phyloP scores from a whole-genome alignment of 2,113 vertebrate genomes.

The Aegypius monachus region DNA sequence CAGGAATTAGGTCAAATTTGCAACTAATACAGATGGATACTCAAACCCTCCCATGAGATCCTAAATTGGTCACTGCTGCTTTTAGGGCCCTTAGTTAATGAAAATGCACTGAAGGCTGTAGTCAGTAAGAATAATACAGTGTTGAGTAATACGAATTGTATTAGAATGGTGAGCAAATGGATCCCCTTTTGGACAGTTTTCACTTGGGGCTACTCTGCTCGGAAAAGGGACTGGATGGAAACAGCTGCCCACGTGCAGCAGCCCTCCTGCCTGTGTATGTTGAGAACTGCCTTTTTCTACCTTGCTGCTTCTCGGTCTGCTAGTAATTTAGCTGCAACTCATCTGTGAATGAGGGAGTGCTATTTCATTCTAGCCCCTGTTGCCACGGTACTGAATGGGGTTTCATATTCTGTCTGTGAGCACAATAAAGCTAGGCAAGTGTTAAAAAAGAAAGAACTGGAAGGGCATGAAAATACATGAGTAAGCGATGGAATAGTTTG shows the following conservation, averaged over 20 bases:
- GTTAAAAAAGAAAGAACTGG: background rate
- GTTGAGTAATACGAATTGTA: background rate
- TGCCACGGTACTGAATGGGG: background rate
- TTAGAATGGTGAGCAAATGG: background rate
- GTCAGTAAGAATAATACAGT: background rate
- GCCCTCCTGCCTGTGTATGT: background rate
- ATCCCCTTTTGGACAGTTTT: background rate
- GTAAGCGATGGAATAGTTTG: background rate
- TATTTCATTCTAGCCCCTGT: background rate
- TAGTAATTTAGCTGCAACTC: background rate
- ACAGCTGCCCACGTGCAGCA: background rate
- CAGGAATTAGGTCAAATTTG: background rate
- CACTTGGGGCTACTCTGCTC: background rate
- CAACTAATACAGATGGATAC: background rate
- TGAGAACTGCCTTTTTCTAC: background rate
- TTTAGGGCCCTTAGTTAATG: background rate
- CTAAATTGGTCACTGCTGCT: background rate
- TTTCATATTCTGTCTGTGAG: background rate
- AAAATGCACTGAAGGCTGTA: background rate
- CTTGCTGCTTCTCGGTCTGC: background rate
- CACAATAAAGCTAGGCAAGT: background rate
- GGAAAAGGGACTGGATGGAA: background rate
- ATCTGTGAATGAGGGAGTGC: background rate
- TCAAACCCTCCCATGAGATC: background rate
- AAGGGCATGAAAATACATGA: background rate